A percentile compares a stretch with the other conserved stretches of the same genome.
Conservation (phyloP, 2,797 vertebrate genomes). For the Chaetophractus vellerosus region DNA sequence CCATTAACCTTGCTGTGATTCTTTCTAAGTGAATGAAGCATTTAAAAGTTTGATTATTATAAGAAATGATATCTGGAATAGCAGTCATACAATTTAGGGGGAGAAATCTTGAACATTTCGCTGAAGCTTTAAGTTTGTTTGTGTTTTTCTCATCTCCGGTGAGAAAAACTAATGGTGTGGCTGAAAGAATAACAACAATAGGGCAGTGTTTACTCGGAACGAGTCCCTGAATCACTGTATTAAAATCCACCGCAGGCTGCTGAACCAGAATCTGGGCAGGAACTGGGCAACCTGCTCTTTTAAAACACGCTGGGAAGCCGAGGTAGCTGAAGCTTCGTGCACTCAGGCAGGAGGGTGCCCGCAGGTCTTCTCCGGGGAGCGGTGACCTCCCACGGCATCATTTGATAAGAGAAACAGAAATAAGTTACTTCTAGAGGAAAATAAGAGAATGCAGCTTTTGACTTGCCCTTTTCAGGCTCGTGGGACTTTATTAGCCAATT, state of each 20-base stretch:
- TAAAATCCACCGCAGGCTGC: constrained; percentile 57
- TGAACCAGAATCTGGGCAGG: not conserved
- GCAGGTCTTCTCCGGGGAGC: not conserved
- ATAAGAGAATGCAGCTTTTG: not conserved
- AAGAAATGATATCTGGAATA: not conserved
- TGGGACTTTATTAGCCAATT: not conserved
- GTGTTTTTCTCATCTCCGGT: not conserved
- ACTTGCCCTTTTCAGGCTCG: not conserved
- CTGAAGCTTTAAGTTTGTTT: constrained; percentile 12
- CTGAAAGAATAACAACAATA: constrained; percentile 69
- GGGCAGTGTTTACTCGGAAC: constrained; percentile 67
- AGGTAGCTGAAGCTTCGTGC: not conserved
- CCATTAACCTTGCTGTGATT: not conserved
- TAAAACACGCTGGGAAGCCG: not conserved
- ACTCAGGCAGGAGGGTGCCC: not conserved
- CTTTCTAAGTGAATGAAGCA: not conserved
- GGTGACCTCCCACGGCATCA: not conserved
- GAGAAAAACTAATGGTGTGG: constrained; percentile 46
- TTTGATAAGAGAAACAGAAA: constrained; percentile 27
- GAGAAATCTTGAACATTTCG: constrained; percentile 22
- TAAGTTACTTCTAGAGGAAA: not conserved
- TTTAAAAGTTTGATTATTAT: not conserved
- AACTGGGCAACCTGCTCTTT: not conserved
- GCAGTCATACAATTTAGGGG: not conserved
- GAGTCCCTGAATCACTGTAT: constrained; percentile 61